phyloP scores from a whole-genome alignment of 2,797 vertebrate species.

The Lagorchestes hirsutus region DNA sequence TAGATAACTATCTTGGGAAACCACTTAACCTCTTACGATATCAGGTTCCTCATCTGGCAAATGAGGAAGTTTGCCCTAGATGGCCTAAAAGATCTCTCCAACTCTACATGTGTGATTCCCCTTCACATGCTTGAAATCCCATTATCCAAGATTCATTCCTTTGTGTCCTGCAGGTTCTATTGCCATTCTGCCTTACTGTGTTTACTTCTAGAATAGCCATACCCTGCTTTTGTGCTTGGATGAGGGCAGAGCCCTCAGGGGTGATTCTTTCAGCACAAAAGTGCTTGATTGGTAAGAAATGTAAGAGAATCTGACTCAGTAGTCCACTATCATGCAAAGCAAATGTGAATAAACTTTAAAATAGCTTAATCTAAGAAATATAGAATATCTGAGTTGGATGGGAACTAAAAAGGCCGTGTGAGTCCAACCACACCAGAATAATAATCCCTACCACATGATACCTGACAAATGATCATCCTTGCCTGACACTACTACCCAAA shows the following conservation, averaged over 20 bases:
- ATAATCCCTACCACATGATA: not conserved
- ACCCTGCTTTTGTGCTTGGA: not conserved
- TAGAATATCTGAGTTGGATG: not conserved
- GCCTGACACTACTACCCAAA: not conserved
- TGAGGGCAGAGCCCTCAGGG: not conserved
- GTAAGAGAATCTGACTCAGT: not conserved
- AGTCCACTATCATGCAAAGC: not conserved
- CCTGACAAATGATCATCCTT: not conserved
- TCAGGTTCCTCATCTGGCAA: not conserved
- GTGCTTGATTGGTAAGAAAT: not conserved
- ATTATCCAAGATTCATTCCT: conserved; percentile 8
- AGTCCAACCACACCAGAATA: not conserved
- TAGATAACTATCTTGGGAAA: not conserved
- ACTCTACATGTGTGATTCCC: too few species aligned
- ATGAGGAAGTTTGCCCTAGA: not conserved
- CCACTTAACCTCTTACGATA: not conserved
- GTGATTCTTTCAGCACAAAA: not conserved
- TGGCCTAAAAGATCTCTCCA: not conserved
- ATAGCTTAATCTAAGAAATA: not conserved
- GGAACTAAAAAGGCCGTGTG: not conserved
- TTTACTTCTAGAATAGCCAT: not conserved
- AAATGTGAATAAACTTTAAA: not conserved
- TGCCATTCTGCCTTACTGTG: conserved; percentile 16
- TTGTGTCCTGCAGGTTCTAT: not conserved
- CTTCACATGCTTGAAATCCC: not conserved